Base-by-base conservation (phyloP, 2,113 vertebrate species). In the Egretta garzetta region DNA sequence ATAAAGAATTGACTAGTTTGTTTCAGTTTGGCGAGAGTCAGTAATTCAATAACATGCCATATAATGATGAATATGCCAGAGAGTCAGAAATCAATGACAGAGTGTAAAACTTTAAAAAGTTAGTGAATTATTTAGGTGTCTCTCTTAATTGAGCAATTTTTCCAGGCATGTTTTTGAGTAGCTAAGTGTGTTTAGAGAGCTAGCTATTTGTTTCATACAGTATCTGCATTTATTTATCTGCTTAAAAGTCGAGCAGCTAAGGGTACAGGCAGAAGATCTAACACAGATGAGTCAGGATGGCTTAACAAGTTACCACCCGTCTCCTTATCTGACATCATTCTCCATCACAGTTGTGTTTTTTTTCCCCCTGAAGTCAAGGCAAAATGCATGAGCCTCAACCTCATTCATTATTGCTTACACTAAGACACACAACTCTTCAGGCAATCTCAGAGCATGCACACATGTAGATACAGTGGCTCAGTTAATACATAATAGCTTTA, bases 11-110 rank as follows among this genome's bases (percentile, higher is more conserved):
- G 33, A 89, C 60, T 79, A 58, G n/a, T 72, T 93, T 90, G 72
- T 74, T 74, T 74, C 71, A 64, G 56, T 87, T 91, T 82, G 83
- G 73, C 0, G 0, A 68, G 35, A 97, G 35, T 75, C 67, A 79
- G 76, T 90, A 93, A 86, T 75, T 92, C 86, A 87, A 68, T 87
- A 91, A 58, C 21, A 79, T 41, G 73, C 70, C 80, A 89, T 74
- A 53, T 53, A 68, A 94, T 87, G 83, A 83, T 77, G 32, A 94
- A 96, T 95, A 92, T 45, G n/a, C 18, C 24, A 74, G 28, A 58
- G 11, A 70, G 32, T 35, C 70, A 91, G 81, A 94, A 96, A 97
- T 92, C 79, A 90, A 94, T 95, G 91, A 83, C 37, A 58, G 50
- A 71, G 21, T 21, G 41, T 71, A 77, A 94, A 93, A 94, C 56